phyloP scores from a whole-genome alignment of 2,888 invertebrate genomes.

The Yponomeuta malinellus region DNA sequence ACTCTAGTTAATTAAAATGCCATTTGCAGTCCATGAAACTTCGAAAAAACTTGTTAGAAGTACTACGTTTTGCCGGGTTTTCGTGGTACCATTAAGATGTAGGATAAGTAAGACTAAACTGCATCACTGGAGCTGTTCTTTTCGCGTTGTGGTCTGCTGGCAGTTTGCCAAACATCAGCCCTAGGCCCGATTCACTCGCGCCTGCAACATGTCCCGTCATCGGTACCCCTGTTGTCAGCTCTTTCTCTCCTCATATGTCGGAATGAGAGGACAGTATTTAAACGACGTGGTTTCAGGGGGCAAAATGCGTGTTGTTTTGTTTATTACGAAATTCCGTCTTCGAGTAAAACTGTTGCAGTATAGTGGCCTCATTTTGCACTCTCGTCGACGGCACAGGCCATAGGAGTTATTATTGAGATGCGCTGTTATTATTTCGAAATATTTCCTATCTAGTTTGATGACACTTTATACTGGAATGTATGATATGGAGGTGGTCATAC shows the following conservation, averaged over 20 bases:
- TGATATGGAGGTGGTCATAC: too few species aligned
- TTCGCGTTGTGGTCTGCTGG: conserved; percentile 17
- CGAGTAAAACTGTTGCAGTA: conserved; percentile 60
- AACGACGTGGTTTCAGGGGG: background rate
- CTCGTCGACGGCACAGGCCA: conserved; percentile 7
- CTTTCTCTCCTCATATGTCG: background rate
- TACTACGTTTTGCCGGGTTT: background rate
- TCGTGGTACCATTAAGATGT: conserved; percentile 7
- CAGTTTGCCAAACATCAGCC: conserved; percentile 1
- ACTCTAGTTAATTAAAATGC: background rate
- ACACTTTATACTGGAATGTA: too few species aligned
- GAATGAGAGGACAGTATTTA: background rate
- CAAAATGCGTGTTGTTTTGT: conserved; percentile 43
- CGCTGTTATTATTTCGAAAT: conserved; percentile 5
- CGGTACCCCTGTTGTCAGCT: background rate
- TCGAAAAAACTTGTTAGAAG: background rate
- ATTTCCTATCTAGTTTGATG: background rate
- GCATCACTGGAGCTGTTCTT: conserved; percentile 21
- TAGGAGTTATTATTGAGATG: background rate
- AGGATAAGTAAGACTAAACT: conserved; percentile 9
- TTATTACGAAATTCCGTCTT: conserved; percentile 68
- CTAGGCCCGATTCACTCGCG: background rate
- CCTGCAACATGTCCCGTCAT: background rate
- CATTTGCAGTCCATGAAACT: background rate
- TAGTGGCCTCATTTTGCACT: conserved; percentile 52